Base-by-base conservation (phyloP, 1,140 invertebrate species). In the Drosophila auraria region DNA sequence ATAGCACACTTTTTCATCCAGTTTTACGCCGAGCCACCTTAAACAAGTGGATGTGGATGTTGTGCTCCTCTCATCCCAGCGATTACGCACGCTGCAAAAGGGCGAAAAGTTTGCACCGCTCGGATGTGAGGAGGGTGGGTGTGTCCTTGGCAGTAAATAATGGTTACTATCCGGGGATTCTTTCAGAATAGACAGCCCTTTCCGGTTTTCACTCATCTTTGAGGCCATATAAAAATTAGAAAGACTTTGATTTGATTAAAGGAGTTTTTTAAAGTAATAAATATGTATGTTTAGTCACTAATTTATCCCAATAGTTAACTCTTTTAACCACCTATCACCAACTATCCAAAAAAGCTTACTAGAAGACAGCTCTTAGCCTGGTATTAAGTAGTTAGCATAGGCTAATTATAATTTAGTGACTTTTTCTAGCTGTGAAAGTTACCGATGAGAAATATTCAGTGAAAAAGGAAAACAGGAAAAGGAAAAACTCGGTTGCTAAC, bases 1-100 rank as follows among this genome's bases (percentile, higher is more conserved):
- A 77, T 84, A 83, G 83, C 80, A 84, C 83, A 87, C 81, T 89
- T 87, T 83, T 79, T 83, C 69, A 60, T 68, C 64, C 64, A 56
- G 65, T 69, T 69, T 53, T 66, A 38, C 64, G 59, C 58, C 23
- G 64, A 56, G 63, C 63, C 63, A 56, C 63, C 68, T 71, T 71
- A 69, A 71, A 69, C 68, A 71, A 71, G 68, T 71, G 68, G 50
- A 71, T 54, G 64, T 71, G 68, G 33, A 71, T 54, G 64, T 71
- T 68, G 50, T 68, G 50, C 64, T 56, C 45, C 45, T 36, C 68
- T 70, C 63, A 53, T 71, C 20, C 68, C 20, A 23, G 30, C 56
- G 40, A 56, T 71, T 71, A 71, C 63, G 68, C 30, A 44, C 50
- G 40, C 50, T 54, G 68, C 38, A 36, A 66, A 64, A 36, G 33